Conservation (phyloP, 2,113 vertebrate species). For the Eretmochelys imbricata region DNA sequence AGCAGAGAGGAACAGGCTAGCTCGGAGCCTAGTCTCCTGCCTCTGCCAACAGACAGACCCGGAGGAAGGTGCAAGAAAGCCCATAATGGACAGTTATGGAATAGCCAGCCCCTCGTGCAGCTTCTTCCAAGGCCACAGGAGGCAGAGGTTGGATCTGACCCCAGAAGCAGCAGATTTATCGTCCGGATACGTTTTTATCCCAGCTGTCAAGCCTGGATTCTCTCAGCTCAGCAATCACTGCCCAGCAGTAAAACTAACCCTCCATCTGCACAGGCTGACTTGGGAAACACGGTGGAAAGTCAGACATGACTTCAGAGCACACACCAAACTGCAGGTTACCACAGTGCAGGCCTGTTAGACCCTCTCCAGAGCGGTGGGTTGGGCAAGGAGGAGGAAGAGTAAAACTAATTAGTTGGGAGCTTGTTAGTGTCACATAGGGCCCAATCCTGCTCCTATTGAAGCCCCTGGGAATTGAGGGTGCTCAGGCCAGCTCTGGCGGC, state of each 20-base stretch:
- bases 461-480: accelerated
- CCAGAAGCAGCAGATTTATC: background rate
- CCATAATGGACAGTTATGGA: background rate
- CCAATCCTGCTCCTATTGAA: background rate
- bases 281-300: background rate
- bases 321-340: background rate
- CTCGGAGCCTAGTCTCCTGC: background rate
- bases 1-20: no score
- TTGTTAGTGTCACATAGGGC: background rate
- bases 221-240: background rate
- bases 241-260: background rate
- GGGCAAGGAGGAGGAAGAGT: background rate
- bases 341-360: background rate
- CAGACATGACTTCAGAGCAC: background rate
- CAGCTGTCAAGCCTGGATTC: background rate
- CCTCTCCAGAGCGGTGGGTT: background rate
- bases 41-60: background rate
- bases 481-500: background rate
- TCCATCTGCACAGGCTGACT: background rate
- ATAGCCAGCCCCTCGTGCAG: no score
- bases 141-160: no score
- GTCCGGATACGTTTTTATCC: background rate
- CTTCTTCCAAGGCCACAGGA: no score
- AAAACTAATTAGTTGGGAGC: background rate
- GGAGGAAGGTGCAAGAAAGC: background rate